These are phyloP conservation scores for Spondyliosoma cantharus DNA, from an alignment of 2,797 vertebrate genomes.

Conservation along the genomic window DNA sequence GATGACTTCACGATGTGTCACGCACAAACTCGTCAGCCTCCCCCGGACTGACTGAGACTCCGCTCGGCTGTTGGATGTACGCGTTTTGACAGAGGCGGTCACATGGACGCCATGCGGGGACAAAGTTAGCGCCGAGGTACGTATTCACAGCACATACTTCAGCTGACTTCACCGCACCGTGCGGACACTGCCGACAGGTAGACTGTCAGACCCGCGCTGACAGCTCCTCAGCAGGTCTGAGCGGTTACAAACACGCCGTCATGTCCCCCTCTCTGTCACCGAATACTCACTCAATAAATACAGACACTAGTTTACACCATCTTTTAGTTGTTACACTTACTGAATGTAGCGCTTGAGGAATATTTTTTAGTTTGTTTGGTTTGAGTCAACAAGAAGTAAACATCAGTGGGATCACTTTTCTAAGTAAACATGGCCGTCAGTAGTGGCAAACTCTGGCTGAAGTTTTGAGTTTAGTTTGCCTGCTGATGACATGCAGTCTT, in stretches of 20 bases:
- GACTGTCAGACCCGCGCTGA: too few species aligned
- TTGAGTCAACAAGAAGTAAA: background rate
- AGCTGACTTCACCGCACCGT: background rate
- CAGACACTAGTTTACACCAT: background rate
- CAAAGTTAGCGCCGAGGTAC: slow-evolving; percentile 2
- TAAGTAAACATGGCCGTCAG: background rate
- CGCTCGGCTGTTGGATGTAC: background rate
- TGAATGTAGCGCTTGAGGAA: too few species aligned
- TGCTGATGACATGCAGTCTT: too few species aligned
- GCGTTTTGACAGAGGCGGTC: background rate
- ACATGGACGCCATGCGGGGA: background rate
- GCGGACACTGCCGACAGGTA: too few species aligned
- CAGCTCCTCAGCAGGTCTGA: too few species aligned
- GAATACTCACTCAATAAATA: background rate
- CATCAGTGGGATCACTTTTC: too few species aligned
- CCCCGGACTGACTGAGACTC: background rate
- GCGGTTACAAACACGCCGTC: too few species aligned
- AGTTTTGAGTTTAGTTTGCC: background rate
- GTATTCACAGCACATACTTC: background rate
- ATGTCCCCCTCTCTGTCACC: too few species aligned
- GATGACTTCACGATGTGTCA: background rate
- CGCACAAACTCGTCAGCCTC: slow-evolving; percentile 10
- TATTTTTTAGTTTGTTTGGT: background rate
- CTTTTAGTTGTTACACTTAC: too few species aligned
- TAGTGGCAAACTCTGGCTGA: background rate